These are phyloP conservation scores for Falco naumanni DNA, from an alignment of 2,797 vertebrate species.

Conservation along the genomic window DNA sequence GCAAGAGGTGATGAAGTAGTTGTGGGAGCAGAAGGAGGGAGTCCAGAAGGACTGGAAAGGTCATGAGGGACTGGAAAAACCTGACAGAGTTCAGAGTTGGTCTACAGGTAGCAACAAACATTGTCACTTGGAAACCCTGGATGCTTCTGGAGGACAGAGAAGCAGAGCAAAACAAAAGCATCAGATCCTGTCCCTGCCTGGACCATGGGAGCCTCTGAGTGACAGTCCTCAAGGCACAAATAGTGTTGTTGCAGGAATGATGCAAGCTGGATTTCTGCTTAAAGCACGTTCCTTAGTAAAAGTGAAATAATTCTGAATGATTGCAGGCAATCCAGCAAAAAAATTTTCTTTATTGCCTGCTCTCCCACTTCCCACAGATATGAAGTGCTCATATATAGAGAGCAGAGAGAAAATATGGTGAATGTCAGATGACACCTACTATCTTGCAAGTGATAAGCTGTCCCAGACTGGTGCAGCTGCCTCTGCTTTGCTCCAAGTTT, in stretches of 20 bases:
- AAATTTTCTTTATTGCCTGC: not conserved
- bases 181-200: not conserved
- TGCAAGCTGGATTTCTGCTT: not conserved
- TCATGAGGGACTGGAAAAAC: conserved; percentile 22
- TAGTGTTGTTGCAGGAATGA: rapidly evolving
- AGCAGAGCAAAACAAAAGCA: not conserved
- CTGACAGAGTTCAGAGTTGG: not conserved
- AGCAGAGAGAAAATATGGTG: not conserved
- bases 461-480: not conserved
- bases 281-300: not conserved
- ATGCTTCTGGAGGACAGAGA: not conserved
- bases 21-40: not conserved
- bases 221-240: not conserved
- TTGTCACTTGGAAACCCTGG: not conserved
- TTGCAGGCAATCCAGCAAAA: rapidly evolving
- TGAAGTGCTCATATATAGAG: not conserved
- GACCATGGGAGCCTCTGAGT: not conserved
- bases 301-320: not conserved
- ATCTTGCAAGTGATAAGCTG: not conserved
- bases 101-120: conserved; percentile 7
- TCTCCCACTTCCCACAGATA: not conserved
- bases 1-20: not conserved
- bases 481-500: not conserved
- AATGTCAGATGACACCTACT: not conserved
- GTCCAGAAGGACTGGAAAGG: not conserved